Evolutionary conservation across 2,797 vertebrate genomes (phyloP).

Genomic region (Bradypodion pumilum): DNA sequence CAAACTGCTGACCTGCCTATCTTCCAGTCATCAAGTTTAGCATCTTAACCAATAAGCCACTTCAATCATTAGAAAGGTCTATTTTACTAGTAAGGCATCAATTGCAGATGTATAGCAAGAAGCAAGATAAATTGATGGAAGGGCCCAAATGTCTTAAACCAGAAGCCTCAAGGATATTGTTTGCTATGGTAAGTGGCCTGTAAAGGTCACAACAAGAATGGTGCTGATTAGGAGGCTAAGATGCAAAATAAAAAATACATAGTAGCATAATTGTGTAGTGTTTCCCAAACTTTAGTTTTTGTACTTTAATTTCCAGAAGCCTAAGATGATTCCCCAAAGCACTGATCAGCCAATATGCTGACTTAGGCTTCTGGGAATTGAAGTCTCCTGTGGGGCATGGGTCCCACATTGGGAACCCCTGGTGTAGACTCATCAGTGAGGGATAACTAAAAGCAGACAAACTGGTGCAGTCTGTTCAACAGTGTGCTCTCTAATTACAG

Average conservation of each 20-base stretch:
- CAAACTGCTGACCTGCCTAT: too few relatives aligned
- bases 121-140: background rate
- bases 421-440: background rate
- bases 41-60: too few relatives aligned
- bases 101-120: background rate
- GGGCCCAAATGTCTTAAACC: background rate
- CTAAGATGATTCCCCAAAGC: too few relatives aligned
- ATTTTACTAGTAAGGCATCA: background rate
- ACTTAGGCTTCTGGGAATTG: too few relatives aligned
- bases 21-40: too few relatives aligned
- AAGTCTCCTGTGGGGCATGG: too few relatives aligned
- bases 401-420: too few relatives aligned
- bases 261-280: background rate
- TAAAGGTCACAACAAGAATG: too few relatives aligned
- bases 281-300: too few relatives aligned
- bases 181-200: background rate
- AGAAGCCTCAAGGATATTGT: background rate
- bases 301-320: too few relatives aligned
- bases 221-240: background rate
- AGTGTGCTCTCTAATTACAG: background rate
- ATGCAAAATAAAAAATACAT: background rate
- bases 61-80: background rate
- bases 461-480: background rate
- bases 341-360: too few relatives aligned
- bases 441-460: background rate